A percentile compares a stretch with the other conserved stretches of the same genome.
These are phyloP conservation scores for Cardinalis cardinalis DNA, from an alignment of 2,113 vertebrate species.

Conservation along the genomic window DNA sequence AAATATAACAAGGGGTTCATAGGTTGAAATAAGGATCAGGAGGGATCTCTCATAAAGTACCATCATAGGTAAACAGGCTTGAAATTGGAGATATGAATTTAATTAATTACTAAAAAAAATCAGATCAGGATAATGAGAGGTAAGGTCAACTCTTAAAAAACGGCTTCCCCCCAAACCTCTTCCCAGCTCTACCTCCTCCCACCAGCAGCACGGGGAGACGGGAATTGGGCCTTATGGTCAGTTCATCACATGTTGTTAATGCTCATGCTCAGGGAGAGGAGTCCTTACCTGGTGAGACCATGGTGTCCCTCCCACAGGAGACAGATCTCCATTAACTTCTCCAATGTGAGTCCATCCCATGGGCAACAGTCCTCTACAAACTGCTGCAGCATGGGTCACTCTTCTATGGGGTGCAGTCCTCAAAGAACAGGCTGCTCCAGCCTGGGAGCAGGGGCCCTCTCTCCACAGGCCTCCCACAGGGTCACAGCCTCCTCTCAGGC, in stretches of 20 bases:
- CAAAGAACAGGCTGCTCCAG: background rate
- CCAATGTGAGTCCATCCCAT: fast-evolving
- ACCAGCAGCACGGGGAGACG: fast-evolving
- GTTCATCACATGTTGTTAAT: background rate
- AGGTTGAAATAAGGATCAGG: background rate
- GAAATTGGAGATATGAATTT: background rate
- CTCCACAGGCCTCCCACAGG: too few relatives aligned
- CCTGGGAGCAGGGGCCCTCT: too few relatives aligned
- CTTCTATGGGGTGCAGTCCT: background rate
- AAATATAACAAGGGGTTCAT: fast-evolving
- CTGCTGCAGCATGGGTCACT: fast-evolving
- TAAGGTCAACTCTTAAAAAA: background rate
- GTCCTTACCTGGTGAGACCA: fast-evolving
- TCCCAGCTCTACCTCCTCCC: background rate
- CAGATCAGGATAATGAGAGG: background rate
- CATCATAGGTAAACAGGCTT: background rate
- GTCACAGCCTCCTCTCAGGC: background rate
- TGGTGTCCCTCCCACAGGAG: background rate
- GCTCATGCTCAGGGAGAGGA: background rate
- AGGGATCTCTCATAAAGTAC: background rate
- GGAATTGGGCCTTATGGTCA: background rate
- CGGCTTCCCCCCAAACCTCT: fast-evolving
- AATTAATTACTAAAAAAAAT: background rate
- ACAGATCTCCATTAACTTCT: fast-evolving
- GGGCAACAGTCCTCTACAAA: background rate